Evolutionary conservation across 2,797 vertebrate species (phyloP), one percentile per base, ranked within the genome.

Genomic region (Ctenosaura bakeri): DNA sequence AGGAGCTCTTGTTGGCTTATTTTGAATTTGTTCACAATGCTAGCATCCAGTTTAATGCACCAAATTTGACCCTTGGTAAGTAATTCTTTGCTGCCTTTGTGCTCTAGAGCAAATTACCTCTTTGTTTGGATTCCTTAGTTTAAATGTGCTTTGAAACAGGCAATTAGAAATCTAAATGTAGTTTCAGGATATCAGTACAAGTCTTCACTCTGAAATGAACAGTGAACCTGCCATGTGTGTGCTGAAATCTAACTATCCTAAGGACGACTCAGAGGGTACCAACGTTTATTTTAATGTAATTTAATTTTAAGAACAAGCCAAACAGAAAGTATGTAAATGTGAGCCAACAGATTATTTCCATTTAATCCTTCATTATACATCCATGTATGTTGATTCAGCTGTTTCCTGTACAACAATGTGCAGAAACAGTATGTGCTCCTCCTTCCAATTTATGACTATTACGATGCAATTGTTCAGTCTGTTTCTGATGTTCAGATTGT

Each of bases 1-100:
- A 92, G 86, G 97, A 95, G 35, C 97, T 98, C 81, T 95, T 98
- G 0, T 94, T 95, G 84, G 90, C 95, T n/a, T 94, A 97, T 35
- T 98, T 98, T 84, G 71, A 96, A 66, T 94, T 94, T 29, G 87
- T 98, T 69, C 90, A 26, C 89, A 96, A 12, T 0, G 46, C 80
- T 62, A 90, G 89, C 13, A 73, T 82, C 26, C 86, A 10, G 46
- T 12, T 0, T 0, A n/a, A 16, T 74, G 20, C 52, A 1, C 22
- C 93, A 6, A 87, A 89, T 73, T 9, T 85, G 79, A 83, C 42
- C 74, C 78, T 94, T 42, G 97, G 97, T 98, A 94, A 97, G 97
- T 94, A 38, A 91, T 90, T 90, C 32, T 22, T 59, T 26, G 38
- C 4, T 73, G 0, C 5, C 66, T 74, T 50, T 64, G 29, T 64